phyloP scores from a whole-genome alignment of 2,888 invertebrate genomes.

The Philereme transversata region DNA sequence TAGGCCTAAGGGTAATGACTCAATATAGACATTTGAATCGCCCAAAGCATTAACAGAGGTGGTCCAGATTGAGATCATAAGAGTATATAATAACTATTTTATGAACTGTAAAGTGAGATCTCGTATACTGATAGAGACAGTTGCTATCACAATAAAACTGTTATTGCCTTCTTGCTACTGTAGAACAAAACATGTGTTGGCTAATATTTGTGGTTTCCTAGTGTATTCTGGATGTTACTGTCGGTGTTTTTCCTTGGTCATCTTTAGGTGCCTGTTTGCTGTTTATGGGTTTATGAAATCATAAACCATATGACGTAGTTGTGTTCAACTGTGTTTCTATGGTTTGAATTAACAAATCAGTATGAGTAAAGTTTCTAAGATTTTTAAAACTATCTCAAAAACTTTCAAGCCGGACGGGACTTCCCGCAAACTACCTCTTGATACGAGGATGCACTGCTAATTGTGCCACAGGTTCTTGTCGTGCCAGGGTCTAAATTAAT shows the following conservation, averaged over 20 bases:
- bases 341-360: too few relatives aligned
- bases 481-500: too few relatives aligned
- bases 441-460: too few relatives aligned
- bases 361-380: too few relatives aligned
- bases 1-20: constrained; percentile 61
- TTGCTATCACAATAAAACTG: constrained; percentile 39
- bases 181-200: constrained; percentile 31
- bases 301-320: too few relatives aligned
- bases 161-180: constrained; percentile 30
- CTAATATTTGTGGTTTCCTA: constrained; percentile 24
- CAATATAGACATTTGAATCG: constrained; percentile 57
- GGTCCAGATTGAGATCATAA: constrained; percentile 61
- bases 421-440: too few relatives aligned
- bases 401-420: too few relatives aligned
- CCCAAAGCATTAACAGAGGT: constrained; percentile 53
- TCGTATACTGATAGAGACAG: constrained; percentile 46
- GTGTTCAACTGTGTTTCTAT: too few relatives aligned
- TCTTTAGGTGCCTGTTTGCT: background rate
- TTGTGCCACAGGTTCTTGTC: too few relatives aligned
- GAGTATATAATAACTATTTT: constrained; percentile 54
- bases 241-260: background rate
- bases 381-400: too few relatives aligned
- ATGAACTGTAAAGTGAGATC: constrained; percentile 47
- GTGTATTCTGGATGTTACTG: constrained; percentile 21
- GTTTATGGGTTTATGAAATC: background rate